Conservation (phyloP, 2,113 vertebrate genomes). For the Litocranius walleri region DNA sequence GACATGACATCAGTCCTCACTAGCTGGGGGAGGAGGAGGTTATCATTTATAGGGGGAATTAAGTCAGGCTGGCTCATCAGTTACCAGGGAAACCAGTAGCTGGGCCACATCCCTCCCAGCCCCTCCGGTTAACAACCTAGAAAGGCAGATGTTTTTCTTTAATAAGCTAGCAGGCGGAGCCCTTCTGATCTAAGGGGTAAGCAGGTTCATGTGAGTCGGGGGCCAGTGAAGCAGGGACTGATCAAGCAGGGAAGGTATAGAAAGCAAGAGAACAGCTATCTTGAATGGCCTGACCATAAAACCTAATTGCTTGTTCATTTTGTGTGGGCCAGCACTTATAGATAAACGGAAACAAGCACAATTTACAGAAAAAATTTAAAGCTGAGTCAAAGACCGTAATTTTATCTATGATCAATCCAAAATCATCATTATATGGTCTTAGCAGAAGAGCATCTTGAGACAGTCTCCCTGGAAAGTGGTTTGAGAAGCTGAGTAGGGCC, state of each 20-base stretch:
- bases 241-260: background rate
- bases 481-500: background rate
- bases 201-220: background rate
- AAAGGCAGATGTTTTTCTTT: background rate
- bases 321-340: background rate
- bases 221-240: background rate
- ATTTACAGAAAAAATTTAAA: slow-evolving; percentile 6
- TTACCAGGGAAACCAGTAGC: background rate
- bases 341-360: background rate
- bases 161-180: background rate
- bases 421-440: background rate
- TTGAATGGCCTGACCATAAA: background rate
- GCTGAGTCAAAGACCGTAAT: slow-evolving; percentile 5
- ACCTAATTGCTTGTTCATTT: background rate
- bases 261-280: background rate
- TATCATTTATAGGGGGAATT: background rate
- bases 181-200: background rate
- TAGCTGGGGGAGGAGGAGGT: background rate
- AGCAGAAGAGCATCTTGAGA: background rate
- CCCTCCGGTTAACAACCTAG: background rate
- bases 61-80: background rate
- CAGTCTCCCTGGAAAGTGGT: background rate
- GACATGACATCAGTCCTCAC: background rate
- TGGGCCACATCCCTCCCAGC: background rate
- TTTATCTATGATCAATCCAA: background rate